Conservation (phyloP, 2,113 vertebrate genomes). For the Tinamus guttatus region DNA sequence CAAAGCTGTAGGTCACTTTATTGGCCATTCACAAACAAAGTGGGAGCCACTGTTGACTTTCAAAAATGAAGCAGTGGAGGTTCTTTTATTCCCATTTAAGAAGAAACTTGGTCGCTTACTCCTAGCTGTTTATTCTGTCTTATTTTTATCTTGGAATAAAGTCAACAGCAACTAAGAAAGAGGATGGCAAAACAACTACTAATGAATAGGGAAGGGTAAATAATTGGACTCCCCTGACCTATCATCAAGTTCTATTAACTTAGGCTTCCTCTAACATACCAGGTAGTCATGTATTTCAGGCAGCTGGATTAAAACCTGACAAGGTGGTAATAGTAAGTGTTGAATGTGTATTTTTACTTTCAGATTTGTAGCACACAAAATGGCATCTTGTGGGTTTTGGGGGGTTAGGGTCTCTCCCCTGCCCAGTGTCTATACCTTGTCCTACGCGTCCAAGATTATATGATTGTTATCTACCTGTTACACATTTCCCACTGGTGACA, state of each 20-base stretch:
- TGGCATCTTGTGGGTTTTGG: not conserved
- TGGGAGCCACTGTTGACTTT: not conserved
- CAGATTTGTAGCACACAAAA: not conserved
- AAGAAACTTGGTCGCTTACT: not conserved
- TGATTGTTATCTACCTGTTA: not conserved
- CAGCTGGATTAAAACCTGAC: not conserved
- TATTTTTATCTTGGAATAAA: not conserved
- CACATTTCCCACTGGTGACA: not conserved
- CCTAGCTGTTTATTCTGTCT: not conserved
- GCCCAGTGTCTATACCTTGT: fast-evolving
- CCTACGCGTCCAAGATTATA: not conserved
- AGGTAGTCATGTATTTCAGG: not conserved
- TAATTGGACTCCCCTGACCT: not conserved
- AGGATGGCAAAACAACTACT: not conserved
- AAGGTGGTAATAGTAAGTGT: not conserved
- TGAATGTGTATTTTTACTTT: not conserved
- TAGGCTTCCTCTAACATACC: not conserved
- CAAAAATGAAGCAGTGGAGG: not conserved
- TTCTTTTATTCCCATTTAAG: not conserved
- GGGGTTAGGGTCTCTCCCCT: not conserved
- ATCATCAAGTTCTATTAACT: not conserved
- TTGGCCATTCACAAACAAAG: not conserved
- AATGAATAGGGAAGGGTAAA: not conserved
- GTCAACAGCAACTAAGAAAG: not conserved
- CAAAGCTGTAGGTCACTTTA: not conserved